These are phyloP conservation scores for Polydrusus cervinus DNA, from an alignment of 2,888 invertebrate species.

Conservation along the genomic window DNA sequence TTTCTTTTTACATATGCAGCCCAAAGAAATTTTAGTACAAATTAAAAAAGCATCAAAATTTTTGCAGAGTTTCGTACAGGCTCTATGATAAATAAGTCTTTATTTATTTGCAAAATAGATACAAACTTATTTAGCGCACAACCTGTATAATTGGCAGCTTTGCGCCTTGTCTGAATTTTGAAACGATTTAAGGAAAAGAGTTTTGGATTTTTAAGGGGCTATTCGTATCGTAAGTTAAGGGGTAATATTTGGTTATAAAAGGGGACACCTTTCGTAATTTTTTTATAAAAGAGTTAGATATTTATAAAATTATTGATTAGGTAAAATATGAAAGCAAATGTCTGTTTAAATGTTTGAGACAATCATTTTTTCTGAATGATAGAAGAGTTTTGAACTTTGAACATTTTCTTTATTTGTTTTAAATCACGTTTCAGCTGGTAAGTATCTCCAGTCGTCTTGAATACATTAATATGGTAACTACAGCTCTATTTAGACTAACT, in stretches of 20 bases:
- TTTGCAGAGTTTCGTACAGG: constrained; percentile 45
- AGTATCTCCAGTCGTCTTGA: no score
- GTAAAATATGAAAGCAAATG: no score
- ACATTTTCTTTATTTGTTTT: no score
- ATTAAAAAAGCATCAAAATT: constrained; percentile 41
- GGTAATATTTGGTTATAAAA: constrained; percentile 36
- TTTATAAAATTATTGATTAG: no score
- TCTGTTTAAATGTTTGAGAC: no score
- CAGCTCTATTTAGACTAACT: no score
- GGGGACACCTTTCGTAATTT: constrained; percentile 39
- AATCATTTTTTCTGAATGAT: no score
- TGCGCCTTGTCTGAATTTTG: constrained; percentile 50
- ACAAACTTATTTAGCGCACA: neutral
- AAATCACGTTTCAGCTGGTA: no score
- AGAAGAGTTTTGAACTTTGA: no score
- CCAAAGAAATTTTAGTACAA: constrained; percentile 54
- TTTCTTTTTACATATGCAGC: constrained; percentile 35
- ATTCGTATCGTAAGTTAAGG: constrained; percentile 23
- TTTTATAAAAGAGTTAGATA: neutral
- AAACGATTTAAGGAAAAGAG: constrained; percentile 33
- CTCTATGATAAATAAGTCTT: neutral
- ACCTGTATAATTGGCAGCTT: constrained; percentile 47
- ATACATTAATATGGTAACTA: no score
- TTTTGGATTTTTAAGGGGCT: constrained; percentile 46
- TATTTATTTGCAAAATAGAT: neutral